Conservation (phyloP, 2,888 invertebrate species). For the Ophioninae sp. region DNA sequence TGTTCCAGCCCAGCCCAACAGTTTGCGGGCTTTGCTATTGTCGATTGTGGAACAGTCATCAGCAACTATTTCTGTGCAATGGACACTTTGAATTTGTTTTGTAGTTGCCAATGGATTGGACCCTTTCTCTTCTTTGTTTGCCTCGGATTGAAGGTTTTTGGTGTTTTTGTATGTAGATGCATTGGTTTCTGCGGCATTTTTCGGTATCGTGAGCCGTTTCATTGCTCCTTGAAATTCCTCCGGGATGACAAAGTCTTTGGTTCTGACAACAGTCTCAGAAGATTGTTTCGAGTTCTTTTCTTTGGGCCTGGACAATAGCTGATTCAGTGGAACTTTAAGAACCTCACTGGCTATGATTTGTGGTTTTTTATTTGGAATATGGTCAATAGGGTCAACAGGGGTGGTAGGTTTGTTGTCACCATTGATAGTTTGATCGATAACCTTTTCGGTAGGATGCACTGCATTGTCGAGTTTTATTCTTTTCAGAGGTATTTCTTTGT, state of each 20-base stretch:
- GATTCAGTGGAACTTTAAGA: conserved; percentile 1
- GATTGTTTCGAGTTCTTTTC: neutral
- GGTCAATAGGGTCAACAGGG: neutral
- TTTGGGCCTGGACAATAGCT: neutral
- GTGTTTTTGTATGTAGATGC: neutral
- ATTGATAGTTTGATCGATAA: neutral
- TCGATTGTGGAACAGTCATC: neutral
- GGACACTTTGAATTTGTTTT: neutral
- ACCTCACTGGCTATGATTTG: conserved; percentile 24
- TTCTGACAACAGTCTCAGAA: neutral
- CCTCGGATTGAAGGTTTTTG: neutral
- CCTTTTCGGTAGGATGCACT: neutral
- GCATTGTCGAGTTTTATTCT: neutral
- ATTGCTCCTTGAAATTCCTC: neutral
- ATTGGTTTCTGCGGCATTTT: neutral
- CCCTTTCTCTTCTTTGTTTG: neutral
- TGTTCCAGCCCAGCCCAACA: neutral
- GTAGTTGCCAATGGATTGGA: neutral
- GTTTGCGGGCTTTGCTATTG: neutral
- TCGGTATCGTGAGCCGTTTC: neutral
- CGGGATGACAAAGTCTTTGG: neutral
- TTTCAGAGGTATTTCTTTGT: conserved; percentile 12
- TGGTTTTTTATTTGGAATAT: conserved; percentile 39
- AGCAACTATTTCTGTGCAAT: neutral
- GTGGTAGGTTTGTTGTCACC: neutral